Conservation (phyloP, 2,888 invertebrate genomes). For the Acronicta alni region DNA sequence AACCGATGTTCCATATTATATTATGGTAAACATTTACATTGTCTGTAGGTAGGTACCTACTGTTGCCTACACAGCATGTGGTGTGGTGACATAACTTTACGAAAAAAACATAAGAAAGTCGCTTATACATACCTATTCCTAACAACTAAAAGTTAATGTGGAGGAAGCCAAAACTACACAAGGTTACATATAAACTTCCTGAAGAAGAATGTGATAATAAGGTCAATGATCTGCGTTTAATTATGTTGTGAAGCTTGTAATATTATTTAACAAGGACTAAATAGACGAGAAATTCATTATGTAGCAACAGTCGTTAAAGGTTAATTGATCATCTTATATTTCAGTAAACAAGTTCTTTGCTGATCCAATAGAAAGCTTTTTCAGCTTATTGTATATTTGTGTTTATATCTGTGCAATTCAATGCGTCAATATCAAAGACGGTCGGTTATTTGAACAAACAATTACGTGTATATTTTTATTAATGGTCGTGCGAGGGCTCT, state of each 20-base stretch:
- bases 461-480: slow-evolving; percentile 60
- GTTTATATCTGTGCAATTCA: slow-evolving; percentile 26
- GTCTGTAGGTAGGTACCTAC: too few species aligned
- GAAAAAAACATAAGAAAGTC: too few species aligned
- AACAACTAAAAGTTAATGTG: too few species aligned
- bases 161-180: too few species aligned
- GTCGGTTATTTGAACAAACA: slow-evolving; percentile 49
- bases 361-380: slow-evolving; percentile 27
- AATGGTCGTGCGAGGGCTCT: slow-evolving; percentile 52
- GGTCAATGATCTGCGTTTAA: slow-evolving; percentile 14
- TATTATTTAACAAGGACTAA: slow-evolving; percentile 3
- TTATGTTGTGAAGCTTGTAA: not conserved
- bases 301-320: slow-evolving; percentile 56
- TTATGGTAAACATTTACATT: not conserved
- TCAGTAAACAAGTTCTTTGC: slow-evolving; percentile 59
- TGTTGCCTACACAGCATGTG: not conserved
- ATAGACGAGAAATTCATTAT: slow-evolving; percentile 46
- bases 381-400: slow-evolving; percentile 24
- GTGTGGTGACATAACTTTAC: not conserved
- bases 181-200: too few species aligned
- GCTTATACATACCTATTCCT: too few species aligned
- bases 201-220: too few species aligned
- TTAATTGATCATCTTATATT: slow-evolving; percentile 72
- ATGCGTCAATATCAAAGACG: slow-evolving; percentile 34
- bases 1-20: not conserved